phyloP scores from a whole-genome alignment of 1,140 invertebrate species.

The Mylabris phalerata region DNA sequence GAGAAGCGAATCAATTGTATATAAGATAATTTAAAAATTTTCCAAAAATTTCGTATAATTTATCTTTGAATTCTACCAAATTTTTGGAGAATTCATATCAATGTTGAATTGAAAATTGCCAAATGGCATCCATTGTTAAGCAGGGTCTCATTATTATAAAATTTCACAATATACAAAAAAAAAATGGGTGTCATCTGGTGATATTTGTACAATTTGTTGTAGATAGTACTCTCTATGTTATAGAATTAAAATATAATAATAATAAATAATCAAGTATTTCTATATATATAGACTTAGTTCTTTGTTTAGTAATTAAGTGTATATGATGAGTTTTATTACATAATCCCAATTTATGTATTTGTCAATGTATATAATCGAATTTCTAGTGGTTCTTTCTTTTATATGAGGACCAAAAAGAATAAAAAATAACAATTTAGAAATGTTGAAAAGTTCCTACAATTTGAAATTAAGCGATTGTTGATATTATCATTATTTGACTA shows the following conservation, averaged over 20 bases:
- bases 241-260: neutral
- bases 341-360: conserved; percentile 24
- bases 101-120: conserved; percentile 16
- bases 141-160: conserved; percentile 31
- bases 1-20: conserved; percentile 7
- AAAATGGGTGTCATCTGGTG: conserved; percentile 31
- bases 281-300: conserved; percentile 14
- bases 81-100: too few relatives aligned
- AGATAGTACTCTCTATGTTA: conserved; percentile 29
- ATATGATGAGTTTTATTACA: conserved; percentile 30
- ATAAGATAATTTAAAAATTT: neutral
- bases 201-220: conserved; percentile 22
- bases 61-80: too few relatives aligned
- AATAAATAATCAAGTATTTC: conserved; percentile 22
- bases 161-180: too few relatives aligned
- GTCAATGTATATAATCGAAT: conserved; percentile 35
- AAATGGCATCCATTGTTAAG: conserved; percentile 39
- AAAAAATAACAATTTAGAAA: conserved; percentile 22
- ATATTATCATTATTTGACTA: conserved; percentile 4
- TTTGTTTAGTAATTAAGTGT: conserved; percentile 31
- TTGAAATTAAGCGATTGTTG: conserved; percentile 29
- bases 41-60: too few relatives aligned
- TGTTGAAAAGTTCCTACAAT: conserved; percentile 37
- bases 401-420: conserved; percentile 31
- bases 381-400: conserved; percentile 34